phyloP scores from a whole-genome alignment of 2,113 vertebrate genomes.

The Mustelus asterias region DNA sequence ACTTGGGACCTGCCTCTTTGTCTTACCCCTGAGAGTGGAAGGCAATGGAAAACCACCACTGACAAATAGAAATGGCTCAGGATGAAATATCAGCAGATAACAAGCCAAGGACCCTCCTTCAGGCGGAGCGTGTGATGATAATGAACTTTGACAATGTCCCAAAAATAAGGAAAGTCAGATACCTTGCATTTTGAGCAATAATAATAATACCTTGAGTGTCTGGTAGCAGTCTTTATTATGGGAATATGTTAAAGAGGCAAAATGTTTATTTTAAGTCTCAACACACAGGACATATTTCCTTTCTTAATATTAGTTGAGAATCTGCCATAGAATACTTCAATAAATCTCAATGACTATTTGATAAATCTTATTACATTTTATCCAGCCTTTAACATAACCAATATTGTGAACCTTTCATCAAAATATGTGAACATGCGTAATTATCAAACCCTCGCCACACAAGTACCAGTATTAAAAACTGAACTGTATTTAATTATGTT shows the following conservation, averaged over 20 bases:
- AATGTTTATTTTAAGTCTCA: not conserved
- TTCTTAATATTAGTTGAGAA: not conserved
- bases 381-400: not conserved
- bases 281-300: not conserved
- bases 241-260: not conserved
- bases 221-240: not conserved
- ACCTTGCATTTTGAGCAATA: not conserved
- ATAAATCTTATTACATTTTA: slow-evolving; percentile 10
- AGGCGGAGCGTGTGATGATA: no score
- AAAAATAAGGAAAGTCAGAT: not conserved
- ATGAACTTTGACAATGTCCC: no score
- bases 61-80: no score
- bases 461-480: not conserved
- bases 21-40: no score
- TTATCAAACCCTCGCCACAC: not conserved
- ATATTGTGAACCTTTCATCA: not conserved
- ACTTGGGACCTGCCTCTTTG: no score
- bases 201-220: not conserved
- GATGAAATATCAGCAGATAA: no score
- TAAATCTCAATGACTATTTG: not conserved
- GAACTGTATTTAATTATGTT: not conserved
- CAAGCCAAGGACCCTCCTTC: no score
- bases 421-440: not conserved
- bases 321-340: not conserved
- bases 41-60: no score